These are phyloP conservation scores for Nephotettix cincticeps DNA, from an alignment of 1,140 invertebrate species.

Conservation along the genomic window DNA sequence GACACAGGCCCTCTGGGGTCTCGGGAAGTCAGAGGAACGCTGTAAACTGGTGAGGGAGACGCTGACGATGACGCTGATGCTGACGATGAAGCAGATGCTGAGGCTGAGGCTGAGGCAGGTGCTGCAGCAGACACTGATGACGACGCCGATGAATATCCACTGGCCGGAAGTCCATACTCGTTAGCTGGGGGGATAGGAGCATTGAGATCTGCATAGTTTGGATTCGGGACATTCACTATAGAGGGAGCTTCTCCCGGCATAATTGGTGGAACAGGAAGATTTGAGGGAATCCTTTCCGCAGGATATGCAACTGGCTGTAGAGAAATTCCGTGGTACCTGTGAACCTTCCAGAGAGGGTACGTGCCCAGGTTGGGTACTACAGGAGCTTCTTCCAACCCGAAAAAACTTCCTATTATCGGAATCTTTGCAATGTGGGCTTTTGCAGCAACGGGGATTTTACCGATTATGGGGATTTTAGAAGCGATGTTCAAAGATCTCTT, in stretches of 20 bases:
- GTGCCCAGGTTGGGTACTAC: constrained; percentile 26
- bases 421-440: background rate
- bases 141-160: too few relatives aligned
- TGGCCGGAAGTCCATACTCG: constrained; percentile 16
- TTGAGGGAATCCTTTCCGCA: background rate
- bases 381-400: background rate
- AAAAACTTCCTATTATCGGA: constrained; percentile 3
- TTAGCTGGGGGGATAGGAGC: background rate
- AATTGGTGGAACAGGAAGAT: background rate
- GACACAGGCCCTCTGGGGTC: background rate
- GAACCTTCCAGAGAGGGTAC: constrained; percentile 43
- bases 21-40: background rate
- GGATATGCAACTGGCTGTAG: constrained; percentile 37
- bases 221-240: constrained; percentile 6
- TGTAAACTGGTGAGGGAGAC: background rate
- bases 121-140: too few relatives aligned
- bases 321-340: constrained; percentile 43
- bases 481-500: too few relatives aligned
- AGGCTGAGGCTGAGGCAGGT: background rate
- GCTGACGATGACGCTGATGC: background rate
- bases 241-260: constrained; percentile 14
- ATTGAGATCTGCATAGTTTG: background rate
- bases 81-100: background rate
- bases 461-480: too few relatives aligned
- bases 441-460: too few relatives aligned